These are phyloP conservation scores for Zaprionus camerounensis DNA, from an alignment of 1,140 invertebrate genomes.

Conservation along the genomic window DNA sequence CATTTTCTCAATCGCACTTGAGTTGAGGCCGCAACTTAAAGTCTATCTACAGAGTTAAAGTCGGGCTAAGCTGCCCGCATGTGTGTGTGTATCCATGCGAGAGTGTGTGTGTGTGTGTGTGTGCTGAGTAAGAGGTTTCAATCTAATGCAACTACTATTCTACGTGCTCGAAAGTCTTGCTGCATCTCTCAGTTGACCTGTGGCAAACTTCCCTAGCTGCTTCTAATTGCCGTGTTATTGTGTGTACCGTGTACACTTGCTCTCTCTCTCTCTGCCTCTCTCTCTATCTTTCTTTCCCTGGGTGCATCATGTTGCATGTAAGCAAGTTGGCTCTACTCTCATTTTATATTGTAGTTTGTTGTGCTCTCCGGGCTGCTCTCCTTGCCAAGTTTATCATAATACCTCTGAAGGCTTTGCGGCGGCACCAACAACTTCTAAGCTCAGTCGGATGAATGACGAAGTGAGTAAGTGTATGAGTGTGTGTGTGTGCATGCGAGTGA, in stretches of 20 bases:
- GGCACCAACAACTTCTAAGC: slow-evolving; percentile 36
- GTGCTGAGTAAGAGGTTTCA: background rate
- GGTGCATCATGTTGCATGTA: slow-evolving; percentile 60
- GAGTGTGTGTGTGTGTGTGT: background rate
- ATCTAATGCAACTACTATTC: slow-evolving; percentile 49
- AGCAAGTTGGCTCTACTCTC: slow-evolving; percentile 36
- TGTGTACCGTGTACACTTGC: slow-evolving; percentile 9
- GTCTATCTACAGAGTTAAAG: slow-evolving; percentile 39
- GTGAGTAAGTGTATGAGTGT: slow-evolving; percentile 6
- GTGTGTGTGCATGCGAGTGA: slow-evolving; percentile 22
- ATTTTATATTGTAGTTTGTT: slow-evolving; percentile 19
- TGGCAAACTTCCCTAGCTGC: slow-evolving; percentile 38
- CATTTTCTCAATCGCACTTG: slow-evolving; percentile 34
- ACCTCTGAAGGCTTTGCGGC: slow-evolving; percentile 62
- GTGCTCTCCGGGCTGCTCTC: slow-evolving; percentile 17
- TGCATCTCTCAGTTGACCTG: slow-evolving; percentile 29
- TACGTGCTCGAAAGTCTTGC: slow-evolving; percentile 25
- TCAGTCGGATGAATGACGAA: slow-evolving; percentile 48
- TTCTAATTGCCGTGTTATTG: slow-evolving; percentile 67
- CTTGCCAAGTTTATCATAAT: slow-evolving; percentile 60
- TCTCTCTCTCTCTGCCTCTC: background rate
- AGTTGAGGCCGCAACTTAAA: slow-evolving; percentile 54
- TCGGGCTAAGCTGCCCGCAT: slow-evolving; percentile 20
- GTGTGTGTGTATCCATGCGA: slow-evolving; percentile 6
- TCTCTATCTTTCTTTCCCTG: slow-evolving; percentile 17